Conservation (phyloP, 1,140 invertebrate genomes). For the Nixonia krombeini region DNA sequence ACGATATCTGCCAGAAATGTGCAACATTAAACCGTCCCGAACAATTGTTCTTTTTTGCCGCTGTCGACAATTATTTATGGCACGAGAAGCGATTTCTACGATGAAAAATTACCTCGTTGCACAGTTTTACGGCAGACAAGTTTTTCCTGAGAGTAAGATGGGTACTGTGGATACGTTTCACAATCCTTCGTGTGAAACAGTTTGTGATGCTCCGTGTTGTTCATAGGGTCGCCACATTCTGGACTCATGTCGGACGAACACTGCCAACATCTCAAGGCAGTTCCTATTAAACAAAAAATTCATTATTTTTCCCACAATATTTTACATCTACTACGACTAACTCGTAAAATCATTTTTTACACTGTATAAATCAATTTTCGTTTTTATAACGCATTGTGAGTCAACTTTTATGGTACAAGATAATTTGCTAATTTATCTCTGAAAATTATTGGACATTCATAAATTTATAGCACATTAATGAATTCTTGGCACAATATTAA, state of each 20-base stretch:
- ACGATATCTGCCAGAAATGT: too few species aligned
- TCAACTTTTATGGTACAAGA: neutral
- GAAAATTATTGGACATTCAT: too few species aligned
- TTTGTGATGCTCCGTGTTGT: conserved; percentile 70
- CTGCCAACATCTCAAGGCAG: conserved; percentile 79
- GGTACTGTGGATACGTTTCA: conserved; percentile 40
- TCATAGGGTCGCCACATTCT: conserved; percentile 81
- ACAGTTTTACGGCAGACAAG: conserved; percentile 64
- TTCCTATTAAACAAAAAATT: conserved; percentile 65
- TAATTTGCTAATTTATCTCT: too few species aligned
- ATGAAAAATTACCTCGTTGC: conserved; percentile 54
- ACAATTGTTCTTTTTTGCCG: too few species aligned
- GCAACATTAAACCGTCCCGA: neutral
- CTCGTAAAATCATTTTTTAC: too few species aligned
- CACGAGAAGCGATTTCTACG: too few species aligned
- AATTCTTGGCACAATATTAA: too few species aligned
- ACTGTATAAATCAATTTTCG: neutral
- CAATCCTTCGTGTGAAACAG: conserved; percentile 55
- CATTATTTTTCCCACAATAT: too few species aligned
- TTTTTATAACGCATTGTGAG: too few species aligned
- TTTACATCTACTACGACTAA: too few species aligned
- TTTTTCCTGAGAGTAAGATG: conserved; percentile 41
- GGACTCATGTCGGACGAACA: conserved; percentile 80
- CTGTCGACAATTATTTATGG: too few species aligned
- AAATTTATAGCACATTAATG: too few species aligned